Percentiles rank a stretch among this genome's conserved stretches.
Conservation (phyloP, 2,113 vertebrate genomes). For the Silurus meridionalis region DNA sequence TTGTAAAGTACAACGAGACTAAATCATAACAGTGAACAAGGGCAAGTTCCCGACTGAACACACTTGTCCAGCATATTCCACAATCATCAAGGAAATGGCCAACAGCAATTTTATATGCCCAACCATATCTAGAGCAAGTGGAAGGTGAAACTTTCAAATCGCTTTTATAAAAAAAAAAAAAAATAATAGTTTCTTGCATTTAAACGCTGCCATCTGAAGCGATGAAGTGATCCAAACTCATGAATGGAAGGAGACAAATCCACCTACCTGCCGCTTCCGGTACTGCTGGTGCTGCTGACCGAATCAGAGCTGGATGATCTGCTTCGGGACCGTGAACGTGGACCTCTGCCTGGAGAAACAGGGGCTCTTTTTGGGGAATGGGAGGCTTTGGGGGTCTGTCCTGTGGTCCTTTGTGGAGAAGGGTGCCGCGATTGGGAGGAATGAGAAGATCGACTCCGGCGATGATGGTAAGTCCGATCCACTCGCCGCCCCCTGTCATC, state of each 20-base stretch:
- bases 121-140: no score
- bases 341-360: conserved; percentile 71
- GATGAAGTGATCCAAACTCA: not conserved
- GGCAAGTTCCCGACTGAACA: not conserved
- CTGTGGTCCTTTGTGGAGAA: conserved; percentile 88
- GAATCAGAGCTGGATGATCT: conserved; percentile 96
- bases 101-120: no score
- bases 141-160: not conserved
- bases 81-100: not conserved
- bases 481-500: conserved; percentile 86
- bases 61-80: not conserved
- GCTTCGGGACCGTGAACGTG: conserved; percentile 83
- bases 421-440: conserved; percentile 98
- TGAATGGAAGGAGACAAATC: not conserved
- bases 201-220: not conserved
- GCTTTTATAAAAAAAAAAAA: not conserved
- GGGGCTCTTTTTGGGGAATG: conserved; percentile 85
- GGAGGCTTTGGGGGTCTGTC: conserved; percentile 84
- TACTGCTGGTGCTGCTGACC: conserved; percentile 96
- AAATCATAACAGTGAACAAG: not conserved
- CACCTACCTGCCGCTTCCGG: conserved; percentile 92
- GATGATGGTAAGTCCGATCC: conserved; percentile 94
- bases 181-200: not conserved
- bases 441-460: conserved; percentile 93
- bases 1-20: not conserved